Conservation (phyloP, 2,888 invertebrate species). For the Amphiduros pacificus region DNA sequence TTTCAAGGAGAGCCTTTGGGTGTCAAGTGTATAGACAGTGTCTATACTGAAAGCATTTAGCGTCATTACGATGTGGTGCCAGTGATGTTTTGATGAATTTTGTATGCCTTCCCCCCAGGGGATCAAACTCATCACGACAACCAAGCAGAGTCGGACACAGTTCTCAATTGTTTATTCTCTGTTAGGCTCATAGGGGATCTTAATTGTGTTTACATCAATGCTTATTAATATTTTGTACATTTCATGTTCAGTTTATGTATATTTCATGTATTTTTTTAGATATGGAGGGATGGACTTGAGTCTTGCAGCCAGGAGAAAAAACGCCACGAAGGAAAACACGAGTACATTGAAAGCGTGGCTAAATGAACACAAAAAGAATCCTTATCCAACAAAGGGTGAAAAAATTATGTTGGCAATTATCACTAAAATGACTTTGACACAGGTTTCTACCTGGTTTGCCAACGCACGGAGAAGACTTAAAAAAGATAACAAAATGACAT, state of each 20-base stretch:
- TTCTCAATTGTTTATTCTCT: no score
- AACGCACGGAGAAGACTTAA: conserved; percentile 90
- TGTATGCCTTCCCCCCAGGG: no score
- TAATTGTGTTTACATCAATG: background rate
- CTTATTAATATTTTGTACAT: background rate
- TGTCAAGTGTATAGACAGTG: no score
- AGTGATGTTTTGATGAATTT: no score
- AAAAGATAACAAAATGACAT: conserved; percentile 97
- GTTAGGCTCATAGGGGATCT: no score
- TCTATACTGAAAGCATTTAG: no score
- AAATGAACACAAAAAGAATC: conserved; percentile 94
- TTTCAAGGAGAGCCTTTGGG: no score
- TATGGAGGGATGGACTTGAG: conserved; percentile 18
- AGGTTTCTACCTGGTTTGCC: conserved; percentile 94
- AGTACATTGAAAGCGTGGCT: conserved; percentile 97
- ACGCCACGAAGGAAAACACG: conserved; percentile 95
- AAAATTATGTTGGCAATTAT: conserved; percentile 94
- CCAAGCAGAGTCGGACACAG: no score
- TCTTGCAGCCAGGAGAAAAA: conserved; percentile 74
- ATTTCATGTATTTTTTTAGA: background rate
- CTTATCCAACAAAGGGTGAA: conserved; percentile 93
- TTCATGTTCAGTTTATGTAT: background rate
- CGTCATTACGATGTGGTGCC: no score
- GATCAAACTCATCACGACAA: no score
- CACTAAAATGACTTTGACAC: conserved; percentile 92